phyloP scores from a whole-genome alignment of 2,888 invertebrate species.

The Litoditis marina region DNA sequence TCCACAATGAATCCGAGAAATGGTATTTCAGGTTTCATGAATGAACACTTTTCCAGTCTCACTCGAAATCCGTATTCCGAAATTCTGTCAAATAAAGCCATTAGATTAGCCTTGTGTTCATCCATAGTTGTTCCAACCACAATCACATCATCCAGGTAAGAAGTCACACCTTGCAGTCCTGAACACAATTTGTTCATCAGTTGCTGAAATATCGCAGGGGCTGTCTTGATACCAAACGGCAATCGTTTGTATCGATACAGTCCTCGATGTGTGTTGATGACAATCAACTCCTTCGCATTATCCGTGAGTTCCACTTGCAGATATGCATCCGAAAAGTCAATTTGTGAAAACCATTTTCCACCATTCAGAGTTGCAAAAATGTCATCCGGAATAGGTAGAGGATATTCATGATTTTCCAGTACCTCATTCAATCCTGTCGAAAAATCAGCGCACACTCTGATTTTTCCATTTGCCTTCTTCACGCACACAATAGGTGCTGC shows the following conservation, averaged over 20 bases:
- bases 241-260: conserved; percentile 38
- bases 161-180: conserved; percentile 20
- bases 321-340: no score
- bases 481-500: conserved; percentile 41
- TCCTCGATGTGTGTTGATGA: conserved; percentile 39
- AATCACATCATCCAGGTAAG: conserved; percentile 33
- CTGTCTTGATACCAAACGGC: conserved; percentile 43
- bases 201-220: conserved; percentile 43
- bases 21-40: conserved; percentile 8
- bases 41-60: no score
- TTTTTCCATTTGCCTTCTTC: conserved; percentile 19
- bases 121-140: conserved; percentile 14
- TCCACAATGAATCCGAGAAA: conserved; percentile 23
- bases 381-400: conserved; percentile 39
- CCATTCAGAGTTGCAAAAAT: conserved; percentile 32
- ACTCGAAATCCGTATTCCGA: no score
- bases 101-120: conserved; percentile 19
- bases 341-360: no score
- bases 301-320: conserved; percentile 34
- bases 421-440: conserved; percentile 33
- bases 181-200: conserved; percentile 34
- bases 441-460: conserved; percentile 37
- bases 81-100: conserved; percentile 15
- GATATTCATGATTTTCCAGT: conserved; percentile 37
- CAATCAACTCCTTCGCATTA: conserved; percentile 20